Evolutionary conservation across 2,888 invertebrate genomes (phyloP), one percentile per base, ranked within the genome.

Genomic region (Autographa pulchrina): DNA sequence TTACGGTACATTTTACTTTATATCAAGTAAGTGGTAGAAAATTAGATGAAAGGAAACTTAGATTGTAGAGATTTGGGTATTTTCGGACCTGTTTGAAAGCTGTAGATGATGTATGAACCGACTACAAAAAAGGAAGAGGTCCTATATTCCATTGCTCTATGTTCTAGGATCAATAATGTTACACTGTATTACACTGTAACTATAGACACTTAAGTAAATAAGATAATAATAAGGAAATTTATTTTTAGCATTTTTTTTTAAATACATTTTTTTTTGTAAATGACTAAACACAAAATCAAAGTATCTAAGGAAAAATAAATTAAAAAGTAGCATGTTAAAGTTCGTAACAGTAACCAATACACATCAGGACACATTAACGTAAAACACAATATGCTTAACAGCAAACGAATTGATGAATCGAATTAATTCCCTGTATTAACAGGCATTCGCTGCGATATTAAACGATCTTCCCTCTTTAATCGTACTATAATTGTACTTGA

Each of bases 331-430:
- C 25, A 25, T 38, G 38, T 35, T 9, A 0, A 38, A 38, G 70
- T 61, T 62, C 5, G 0, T 31, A 52, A 60, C 25, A 56, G 43
- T n/a, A n/a, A n/a, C n/a, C 16, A 8, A 38, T 32, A 35, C 41
- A 65, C 66, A 71, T 62, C 66, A 75, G 69, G 70, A 70, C 66
- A 65, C 68, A 82, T 82, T 73, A 79, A 70, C 62, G 58, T 16
- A 38, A 31, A 72, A 65, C 62, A 76, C 83, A 84, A 84, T 72
- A 84, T 71, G 56, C 68, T 58, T 62, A 48, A 48, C 48, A 25
- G 64, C 56, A 76, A 82, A 79, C 71, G 82, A 74, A 84, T 82
- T 70, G 83, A 84, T 82, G 80, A 82, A 74, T 82, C 62, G 70
- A 60, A 73, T 72, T 70, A 63, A 64, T 63, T 68, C 54, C 20